A percentile compares a stretch with the other conserved stretches of the same genome.
These are phyloP conservation scores for Pardalotus punctatus DNA, from an alignment of 2,113 vertebrate genomes.

Conservation along the genomic window DNA sequence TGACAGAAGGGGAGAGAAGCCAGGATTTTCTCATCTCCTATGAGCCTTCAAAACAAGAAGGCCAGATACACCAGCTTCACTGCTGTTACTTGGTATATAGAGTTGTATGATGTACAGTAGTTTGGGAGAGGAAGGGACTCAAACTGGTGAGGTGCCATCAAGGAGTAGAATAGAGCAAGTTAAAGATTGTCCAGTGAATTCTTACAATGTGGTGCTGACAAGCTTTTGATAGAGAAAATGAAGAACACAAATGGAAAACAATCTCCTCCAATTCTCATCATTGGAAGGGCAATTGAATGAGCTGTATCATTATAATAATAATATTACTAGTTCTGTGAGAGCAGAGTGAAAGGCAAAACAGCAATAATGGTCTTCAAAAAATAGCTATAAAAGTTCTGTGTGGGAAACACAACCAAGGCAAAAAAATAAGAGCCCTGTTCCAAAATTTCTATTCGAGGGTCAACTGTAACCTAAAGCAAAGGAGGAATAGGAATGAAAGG, in stretches of 20 bases:
- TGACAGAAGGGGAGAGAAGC: neutral
- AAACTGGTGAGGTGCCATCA: neutral
- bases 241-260: neutral
- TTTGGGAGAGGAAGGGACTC: neutral
- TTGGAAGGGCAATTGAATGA: neutral
- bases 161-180: neutral
- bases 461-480: neutral
- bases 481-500: neutral
- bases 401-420: neutral
- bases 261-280: neutral
- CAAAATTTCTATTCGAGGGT: neutral
- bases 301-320: neutral
- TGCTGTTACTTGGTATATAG: neutral
- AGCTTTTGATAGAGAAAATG: neutral
- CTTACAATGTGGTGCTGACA: neutral
- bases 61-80: neutral
- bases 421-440: neutral
- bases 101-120: neutral
- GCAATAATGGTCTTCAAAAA: neutral
- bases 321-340: neutral
- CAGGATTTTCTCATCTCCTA: accelerated
- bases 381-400: neutral
- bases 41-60: neutral
- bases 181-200: neutral
- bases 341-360: neutral